phyloP scores from a whole-genome alignment of 2,797 vertebrate genomes.

The Aplochiton taeniatus region DNA sequence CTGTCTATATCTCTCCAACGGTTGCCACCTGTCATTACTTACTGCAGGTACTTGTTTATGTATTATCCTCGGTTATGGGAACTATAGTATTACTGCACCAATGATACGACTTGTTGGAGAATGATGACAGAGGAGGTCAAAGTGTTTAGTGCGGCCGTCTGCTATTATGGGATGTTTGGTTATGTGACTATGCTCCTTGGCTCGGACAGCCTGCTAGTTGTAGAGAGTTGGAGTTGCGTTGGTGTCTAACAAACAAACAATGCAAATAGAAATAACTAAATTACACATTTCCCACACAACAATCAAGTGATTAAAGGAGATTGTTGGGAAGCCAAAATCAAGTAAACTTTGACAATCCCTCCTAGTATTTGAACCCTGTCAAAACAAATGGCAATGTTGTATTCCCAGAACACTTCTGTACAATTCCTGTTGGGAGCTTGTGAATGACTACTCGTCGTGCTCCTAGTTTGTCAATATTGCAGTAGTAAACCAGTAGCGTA shows the following conservation, averaged over 20 bases:
- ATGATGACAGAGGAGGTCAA: slow-evolving; percentile 73
- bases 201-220: slow-evolving; percentile 32
- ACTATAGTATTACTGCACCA: slow-evolving; percentile 39
- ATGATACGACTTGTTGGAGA: slow-evolving; percentile 60
- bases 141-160: slow-evolving; percentile 44
- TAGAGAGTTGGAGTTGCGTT: slow-evolving; percentile 31
- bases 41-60: slow-evolving; percentile 34
- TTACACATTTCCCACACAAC: too few relatives aligned
- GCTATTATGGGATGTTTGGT: slow-evolving; percentile 61
- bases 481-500: slow-evolving; percentile 2
- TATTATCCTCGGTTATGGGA: slow-evolving; percentile 43
- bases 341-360: too few relatives aligned
- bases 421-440: too few relatives aligned
- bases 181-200: slow-evolving; percentile 54
- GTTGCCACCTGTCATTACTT: slow-evolving; percentile 44
- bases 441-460: too few relatives aligned
- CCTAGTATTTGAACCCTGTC: neutral
- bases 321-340: too few relatives aligned
- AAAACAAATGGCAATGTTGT: neutral
- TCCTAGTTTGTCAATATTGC: neutral
- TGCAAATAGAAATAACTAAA: too few relatives aligned
- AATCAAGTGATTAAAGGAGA: too few relatives aligned
- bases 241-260: slow-evolving; percentile 9
- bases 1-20: slow-evolving; percentile 31
- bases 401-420: too few relatives aligned